A percentile compares a stretch with the other conserved stretches of the same genome.
Evolutionary conservation across 2,888 invertebrate species (phyloP).

Genomic region (Tetranychus truncatus): DNA sequence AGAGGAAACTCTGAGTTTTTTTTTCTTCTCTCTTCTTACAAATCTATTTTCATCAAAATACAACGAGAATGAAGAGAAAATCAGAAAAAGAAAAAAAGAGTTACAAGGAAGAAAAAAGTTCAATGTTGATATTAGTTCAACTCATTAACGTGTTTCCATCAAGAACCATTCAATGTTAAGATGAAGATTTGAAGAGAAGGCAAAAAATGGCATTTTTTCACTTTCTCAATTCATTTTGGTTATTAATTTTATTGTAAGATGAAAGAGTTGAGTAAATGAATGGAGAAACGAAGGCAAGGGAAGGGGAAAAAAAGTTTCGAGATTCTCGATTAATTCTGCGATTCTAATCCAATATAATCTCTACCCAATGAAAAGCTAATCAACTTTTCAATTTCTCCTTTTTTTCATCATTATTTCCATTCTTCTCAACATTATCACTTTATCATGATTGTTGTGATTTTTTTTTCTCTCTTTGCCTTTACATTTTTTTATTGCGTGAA

Average conservation of each 20-base stretch:
- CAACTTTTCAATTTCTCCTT: not conserved
- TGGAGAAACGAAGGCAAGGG: too few species aligned
- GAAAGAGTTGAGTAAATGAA: too few species aligned
- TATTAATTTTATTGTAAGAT: too few species aligned
- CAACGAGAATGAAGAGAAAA: too few species aligned
- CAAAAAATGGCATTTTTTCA: not conserved
- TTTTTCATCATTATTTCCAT: not conserved
- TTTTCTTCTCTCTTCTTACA: not conserved
- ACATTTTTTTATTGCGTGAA: not conserved
- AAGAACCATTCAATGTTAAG: not conserved
- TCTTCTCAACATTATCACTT: not conserved
- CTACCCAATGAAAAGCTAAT: not conserved
- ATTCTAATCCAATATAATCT: not conserved
- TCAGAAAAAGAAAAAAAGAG: too few species aligned
- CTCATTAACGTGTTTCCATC: too few species aligned
- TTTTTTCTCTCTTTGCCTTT: not conserved
- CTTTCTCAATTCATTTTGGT: not conserved
- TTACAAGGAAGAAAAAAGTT: too few species aligned
- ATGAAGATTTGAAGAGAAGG: conserved; percentile 7
- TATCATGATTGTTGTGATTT: not conserved
- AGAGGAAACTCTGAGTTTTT: not conserved
- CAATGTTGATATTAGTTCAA: too few species aligned
- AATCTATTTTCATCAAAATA: too few species aligned
- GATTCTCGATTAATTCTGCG: too few species aligned
- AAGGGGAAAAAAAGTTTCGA: too few species aligned